Evolutionary conservation across 2,797 vertebrate species (phyloP).

Genomic region (Melanogrammus aeglefinus): DNA sequence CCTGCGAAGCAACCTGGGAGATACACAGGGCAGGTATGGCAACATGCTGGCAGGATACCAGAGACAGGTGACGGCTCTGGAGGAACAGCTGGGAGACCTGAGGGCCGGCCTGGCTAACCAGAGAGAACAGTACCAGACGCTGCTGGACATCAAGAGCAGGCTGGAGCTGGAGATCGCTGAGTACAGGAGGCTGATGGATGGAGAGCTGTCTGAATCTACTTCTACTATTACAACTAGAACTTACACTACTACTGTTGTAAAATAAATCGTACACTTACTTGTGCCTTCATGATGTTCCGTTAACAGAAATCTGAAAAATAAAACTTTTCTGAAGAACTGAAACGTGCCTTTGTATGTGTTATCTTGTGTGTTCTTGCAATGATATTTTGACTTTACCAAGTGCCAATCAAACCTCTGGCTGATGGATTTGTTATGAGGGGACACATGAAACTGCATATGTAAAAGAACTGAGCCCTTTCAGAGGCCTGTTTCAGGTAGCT

Average conservation of each 20-base stretch:
- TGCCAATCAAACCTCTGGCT: not conserved
- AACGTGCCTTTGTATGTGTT: not conserved
- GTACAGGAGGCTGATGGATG: conserved; percentile 77
- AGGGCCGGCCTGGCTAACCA: conserved; percentile 68
- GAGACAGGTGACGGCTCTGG: conserved; percentile 54
- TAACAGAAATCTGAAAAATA: not conserved
- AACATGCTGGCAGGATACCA: conserved; percentile 68
- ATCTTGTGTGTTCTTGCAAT: not conserved
- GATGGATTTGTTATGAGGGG: too few relatives aligned
- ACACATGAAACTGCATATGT: too few relatives aligned
- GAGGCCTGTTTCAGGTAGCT: too few relatives aligned
- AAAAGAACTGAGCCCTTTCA: too few relatives aligned
- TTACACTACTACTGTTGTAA: not conserved
- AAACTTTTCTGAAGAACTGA: not conserved
- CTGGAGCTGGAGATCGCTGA: conserved; percentile 81
- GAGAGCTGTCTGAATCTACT: conserved; percentile 42
- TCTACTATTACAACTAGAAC: too few relatives aligned
- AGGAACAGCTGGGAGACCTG: conserved; percentile 70
- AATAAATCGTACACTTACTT: not conserved
- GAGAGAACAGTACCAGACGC: conserved; percentile 72
- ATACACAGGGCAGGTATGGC: conserved; percentile 67
- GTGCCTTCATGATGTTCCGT: not conserved
- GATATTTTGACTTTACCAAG: not conserved
- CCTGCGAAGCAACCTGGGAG: conserved; percentile 68
- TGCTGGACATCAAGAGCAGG: conserved; percentile 75